Conservation (phyloP, 1,140 invertebrate genomes). For the Polypedilum vanderplanki region DNA sequence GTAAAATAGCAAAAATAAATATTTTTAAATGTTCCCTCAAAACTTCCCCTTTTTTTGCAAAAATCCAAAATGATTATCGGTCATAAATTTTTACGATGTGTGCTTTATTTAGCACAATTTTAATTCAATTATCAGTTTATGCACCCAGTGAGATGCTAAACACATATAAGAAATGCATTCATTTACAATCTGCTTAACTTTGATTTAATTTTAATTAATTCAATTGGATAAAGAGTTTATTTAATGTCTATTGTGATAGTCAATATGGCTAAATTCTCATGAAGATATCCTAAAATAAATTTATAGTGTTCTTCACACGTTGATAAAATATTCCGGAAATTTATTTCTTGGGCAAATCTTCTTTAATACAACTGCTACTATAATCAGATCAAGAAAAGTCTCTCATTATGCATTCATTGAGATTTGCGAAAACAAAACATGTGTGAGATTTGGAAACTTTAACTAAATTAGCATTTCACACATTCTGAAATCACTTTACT, state of each 20-base stretch:
- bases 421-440: neutral
- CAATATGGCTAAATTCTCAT: conserved; percentile 10
- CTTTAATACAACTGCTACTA: neutral
- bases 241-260: neutral
- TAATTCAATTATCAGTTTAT: conserved; percentile 27
- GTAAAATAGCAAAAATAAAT: too few relatives aligned
- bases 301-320: neutral
- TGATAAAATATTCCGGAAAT: neutral
- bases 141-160: neutral
- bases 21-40: too few relatives aligned
- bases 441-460: neutral
- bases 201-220: conserved; percentile 7
- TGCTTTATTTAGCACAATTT: conserved; percentile 25
- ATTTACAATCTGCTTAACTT: neutral
- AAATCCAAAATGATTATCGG: neutral
- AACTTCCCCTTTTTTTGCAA: too few relatives aligned
- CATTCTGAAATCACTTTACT: neutral
- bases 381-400: neutral
- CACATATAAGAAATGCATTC: neutral
- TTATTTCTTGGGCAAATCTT: neutral
- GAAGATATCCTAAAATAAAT: neutral
- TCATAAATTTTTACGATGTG: conserved; percentile 28
- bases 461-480: neutral
- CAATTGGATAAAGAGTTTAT: conserved; percentile 12
- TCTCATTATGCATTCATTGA: neutral